phyloP scores from a whole-genome alignment of 2,888 invertebrate genomes.

The Mamestra brassicae region DNA sequence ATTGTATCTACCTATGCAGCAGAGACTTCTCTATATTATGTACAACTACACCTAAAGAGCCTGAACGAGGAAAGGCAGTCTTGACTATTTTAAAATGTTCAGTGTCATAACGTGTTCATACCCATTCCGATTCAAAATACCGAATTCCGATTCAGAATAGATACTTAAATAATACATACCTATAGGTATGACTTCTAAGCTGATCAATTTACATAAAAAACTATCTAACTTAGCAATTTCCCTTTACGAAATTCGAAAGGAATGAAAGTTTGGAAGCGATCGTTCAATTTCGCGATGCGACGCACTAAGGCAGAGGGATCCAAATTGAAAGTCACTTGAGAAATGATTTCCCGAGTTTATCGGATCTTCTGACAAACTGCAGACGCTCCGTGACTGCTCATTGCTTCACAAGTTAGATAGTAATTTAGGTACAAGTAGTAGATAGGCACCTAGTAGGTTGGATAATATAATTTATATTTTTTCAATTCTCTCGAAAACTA shows the following conservation, averaged over 20 bases:
- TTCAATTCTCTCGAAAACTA: no score
- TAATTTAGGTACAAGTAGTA: neutral
- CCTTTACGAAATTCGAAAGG: constrained; percentile 54
- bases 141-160: no score
- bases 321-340: constrained; percentile 79
- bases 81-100: no score
- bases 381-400: constrained; percentile 53
- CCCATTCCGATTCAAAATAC: no score
- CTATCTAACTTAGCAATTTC: constrained; percentile 51
- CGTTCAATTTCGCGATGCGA: constrained; percentile 60
- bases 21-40: neutral
- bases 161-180: neutral
- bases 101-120: no score
- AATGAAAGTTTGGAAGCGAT: constrained; percentile 62
- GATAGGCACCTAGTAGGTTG: no score
- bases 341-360: constrained; percentile 74
- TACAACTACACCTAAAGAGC: neutral
- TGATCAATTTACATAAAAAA: constrained; percentile 43
- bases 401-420: constrained; percentile 35
- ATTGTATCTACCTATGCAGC: no score
- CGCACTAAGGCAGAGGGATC: constrained; percentile 66
- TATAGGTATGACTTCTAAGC: neutral
- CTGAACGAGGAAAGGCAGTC: neutral
- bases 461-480: no score
- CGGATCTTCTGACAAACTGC: constrained; percentile 58